Base-by-base conservation (phyloP, 30 jellyfish, hydroid and myxozoan species). In the Turritopsis rubra region DNA sequence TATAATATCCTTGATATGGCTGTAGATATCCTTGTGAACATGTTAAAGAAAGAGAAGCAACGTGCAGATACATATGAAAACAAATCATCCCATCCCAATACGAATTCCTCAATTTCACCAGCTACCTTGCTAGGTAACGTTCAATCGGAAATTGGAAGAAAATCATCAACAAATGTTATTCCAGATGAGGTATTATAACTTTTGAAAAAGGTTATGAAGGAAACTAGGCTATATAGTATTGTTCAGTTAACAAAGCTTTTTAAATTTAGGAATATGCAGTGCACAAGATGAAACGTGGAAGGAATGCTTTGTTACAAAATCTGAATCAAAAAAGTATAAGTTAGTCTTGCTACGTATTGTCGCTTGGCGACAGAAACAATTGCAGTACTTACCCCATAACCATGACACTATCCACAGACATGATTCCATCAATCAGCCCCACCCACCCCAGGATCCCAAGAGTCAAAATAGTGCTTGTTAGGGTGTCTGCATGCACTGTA, bases 41-140 rank as follows among this genome's bases (percentile, higher is more conserved):
- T 92, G 96, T 84, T 92, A 25, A 92, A 85, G 87, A 92, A 92
- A 73, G 96, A 87, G 73, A 85, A 83, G 66, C 86, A 84, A 80
- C 81, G 82, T 7, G 52, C 85, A n/a, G 72, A 77, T 23, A 25
- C 71, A 28, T 27, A 24, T 27, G 80, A 77, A 77, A 28, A 27
- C 7, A 25, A 77, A 19, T 18, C 85, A 21, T 20, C 27, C 60
- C 60, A 3, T 41, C 13, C 60, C 3, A 70, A 22, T 3, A 70
- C 23, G 23, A 70, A n/a, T n/a, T n/a, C n/a, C n/a, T n/a, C n/a
- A n/a, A n/a, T n/a, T 5, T 41, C 60, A 41, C 60, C 60, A 13
- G 5, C 60, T 41, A 41, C 60, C 13, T 41, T 13, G 60, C 13
- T 41, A 13, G 13, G 13, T 5, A 41, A 41, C 60, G 13, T 5